Conservation (phyloP, 2,888 invertebrate genomes). For the Xestia sexstrigata region DNA sequence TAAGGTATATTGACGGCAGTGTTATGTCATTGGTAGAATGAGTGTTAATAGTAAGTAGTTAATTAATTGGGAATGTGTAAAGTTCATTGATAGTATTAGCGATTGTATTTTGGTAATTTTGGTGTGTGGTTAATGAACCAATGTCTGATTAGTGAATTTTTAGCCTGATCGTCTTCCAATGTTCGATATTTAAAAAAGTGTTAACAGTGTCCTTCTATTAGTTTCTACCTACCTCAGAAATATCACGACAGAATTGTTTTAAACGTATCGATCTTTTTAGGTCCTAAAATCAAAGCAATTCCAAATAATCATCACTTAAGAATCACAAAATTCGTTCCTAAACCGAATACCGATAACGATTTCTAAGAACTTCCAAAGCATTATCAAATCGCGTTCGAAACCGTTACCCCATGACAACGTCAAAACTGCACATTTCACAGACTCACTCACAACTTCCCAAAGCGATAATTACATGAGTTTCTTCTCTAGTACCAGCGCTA, state of each 20-base stretch:
- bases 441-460: background rate
- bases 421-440: background rate
- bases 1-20: conserved; percentile 12
- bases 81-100: background rate
- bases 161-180: background rate
- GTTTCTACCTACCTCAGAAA: background rate
- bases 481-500: background rate
- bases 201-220: background rate
- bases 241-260: background rate
- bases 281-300: background rate
- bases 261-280: background rate
- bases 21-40: conserved; percentile 31
- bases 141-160: background rate
- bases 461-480: conserved; percentile 20
- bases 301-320: background rate
- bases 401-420: background rate
- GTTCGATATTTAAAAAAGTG: background rate
- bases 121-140: background rate
- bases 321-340: background rate
- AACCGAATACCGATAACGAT: background rate
- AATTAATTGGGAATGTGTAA: conserved; percentile 5
- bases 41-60: conserved; percentile 9
- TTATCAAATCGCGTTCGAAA: conserved; percentile 8
- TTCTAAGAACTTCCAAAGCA: background rate
- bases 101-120: background rate